Base-by-base conservation (phyloP, 2,888 invertebrate species). In the Chymomyza procnemis region DNA sequence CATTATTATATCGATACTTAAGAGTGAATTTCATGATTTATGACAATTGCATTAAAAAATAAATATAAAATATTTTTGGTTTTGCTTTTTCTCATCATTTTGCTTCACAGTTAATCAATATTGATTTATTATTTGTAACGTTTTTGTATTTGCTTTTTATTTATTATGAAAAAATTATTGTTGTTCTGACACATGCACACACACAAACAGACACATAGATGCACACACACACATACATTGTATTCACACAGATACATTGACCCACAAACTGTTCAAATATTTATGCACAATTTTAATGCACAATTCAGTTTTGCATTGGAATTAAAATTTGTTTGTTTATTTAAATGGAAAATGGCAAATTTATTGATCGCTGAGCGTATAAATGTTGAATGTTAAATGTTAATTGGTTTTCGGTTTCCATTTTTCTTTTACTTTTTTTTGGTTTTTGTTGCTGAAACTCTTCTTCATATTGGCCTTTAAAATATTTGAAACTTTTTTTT, bases 361-460 rank as follows among this genome's bases (percentile, higher is more conserved):
- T 18, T 21, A 19, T n/a, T 30, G 50, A 19, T 50, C 19, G 50
- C 50, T 18, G 50, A 50, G 50, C 50, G 50, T 5, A 41, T 41
- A 41, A 41, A 41, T 41, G 34, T 41, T 41, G 34, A 41, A 12
- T 26, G 26, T 26, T 50, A 50, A 50, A 50, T 50, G 50, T 50
- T 50, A 50, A 18, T 50, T 50, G 50, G 50, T 50, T 50, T 50
- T 50, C 18, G 50, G 34, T 55, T 57, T 60, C 47, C 8, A 61
- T 62, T 34, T 61, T 52, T 46, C 60, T 58, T 50, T 52, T 46
- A 41, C 16, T 14, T 58, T 68, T 56, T 3, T 12, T 41, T 41
- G n/a, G n/a, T n/a, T n/a, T n/a, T n/a, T n/a, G n/a, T n/a, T n/a
- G n/a, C n/a, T 41, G 6, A 41, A 41, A 41, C 34, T 41, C 34